phyloP scores from a whole-genome alignment of 2,113 vertebrate genomes.

The Turdus rufiventris region DNA sequence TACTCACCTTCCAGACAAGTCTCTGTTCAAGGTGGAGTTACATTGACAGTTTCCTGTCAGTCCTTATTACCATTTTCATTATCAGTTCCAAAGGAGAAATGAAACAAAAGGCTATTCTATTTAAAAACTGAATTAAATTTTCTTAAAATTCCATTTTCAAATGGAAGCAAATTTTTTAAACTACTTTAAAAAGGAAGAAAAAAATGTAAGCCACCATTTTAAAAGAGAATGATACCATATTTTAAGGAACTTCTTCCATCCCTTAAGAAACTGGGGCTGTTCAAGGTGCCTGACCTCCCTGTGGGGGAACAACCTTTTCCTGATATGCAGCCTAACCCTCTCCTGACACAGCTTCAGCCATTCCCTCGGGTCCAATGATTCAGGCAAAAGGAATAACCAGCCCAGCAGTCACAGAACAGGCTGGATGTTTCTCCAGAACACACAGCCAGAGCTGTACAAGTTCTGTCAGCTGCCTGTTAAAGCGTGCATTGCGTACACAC shows the following conservation, averaged over 20 bases:
- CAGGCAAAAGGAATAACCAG: background rate
- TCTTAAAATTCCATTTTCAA: background rate
- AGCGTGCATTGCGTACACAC: accelerated
- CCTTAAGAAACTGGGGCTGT: background rate
- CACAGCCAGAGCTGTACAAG: background rate
- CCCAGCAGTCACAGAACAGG: background rate
- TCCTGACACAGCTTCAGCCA: background rate
- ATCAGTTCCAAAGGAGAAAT: background rate
- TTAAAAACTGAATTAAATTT: background rate
- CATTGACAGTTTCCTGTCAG: background rate
- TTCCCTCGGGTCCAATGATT: background rate
- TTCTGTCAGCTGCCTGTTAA: background rate
- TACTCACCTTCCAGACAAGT: background rate
- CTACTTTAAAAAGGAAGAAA: background rate
- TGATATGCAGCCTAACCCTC: background rate
- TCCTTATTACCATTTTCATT: background rate
- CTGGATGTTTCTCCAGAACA: background rate
- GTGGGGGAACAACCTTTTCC: background rate
- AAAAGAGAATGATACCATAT: accelerated
- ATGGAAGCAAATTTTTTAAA: accelerated
- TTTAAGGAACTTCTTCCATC: background rate
- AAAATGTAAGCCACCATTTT: background rate
- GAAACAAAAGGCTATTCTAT: background rate
- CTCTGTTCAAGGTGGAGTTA: accelerated
- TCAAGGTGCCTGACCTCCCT: background rate